Evolutionary conservation across 2,888 invertebrate genomes (phyloP).

Genomic region (Netelia inedita): DNA sequence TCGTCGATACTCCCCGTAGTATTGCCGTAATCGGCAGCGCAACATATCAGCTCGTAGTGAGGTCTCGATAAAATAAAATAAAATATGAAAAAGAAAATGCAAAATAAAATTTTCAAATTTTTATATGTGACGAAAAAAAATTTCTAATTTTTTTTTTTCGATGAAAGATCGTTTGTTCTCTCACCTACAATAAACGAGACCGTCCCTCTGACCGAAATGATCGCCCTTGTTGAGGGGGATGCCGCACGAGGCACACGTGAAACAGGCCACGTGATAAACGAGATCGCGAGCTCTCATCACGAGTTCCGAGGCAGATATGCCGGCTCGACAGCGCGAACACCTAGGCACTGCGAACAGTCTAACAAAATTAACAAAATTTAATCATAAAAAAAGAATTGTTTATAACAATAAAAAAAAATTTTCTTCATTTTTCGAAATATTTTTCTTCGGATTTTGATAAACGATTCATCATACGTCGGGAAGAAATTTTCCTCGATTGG

Average conservation of each 20-base stretch:
- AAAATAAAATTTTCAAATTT: background rate
- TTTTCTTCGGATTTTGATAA: background rate
- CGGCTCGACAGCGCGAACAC: conserved; percentile 94
- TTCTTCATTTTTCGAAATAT: too few relatives aligned
- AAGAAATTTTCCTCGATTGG: background rate
- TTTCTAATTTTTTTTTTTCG: conserved; percentile 3
- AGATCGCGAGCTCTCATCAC: conserved; percentile 96
- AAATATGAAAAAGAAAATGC: background rate
- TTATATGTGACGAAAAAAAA: conserved; percentile 9
- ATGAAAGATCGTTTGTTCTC: conserved; percentile 54
- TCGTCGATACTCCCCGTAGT: conserved; percentile 88
- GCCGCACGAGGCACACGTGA: conserved; percentile 95
- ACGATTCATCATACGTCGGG: background rate
- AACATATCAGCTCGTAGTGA: conserved; percentile 89
- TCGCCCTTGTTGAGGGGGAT: conserved; percentile 94
- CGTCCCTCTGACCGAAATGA: conserved; percentile 95
- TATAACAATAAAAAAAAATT: too few relatives aligned
- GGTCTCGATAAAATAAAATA: conserved; percentile 84
- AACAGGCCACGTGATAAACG: conserved; percentile 96
- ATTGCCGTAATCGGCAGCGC: conserved; percentile 86
- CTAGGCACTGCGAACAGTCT: conserved; percentile 95
- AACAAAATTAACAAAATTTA: conserved; percentile 70
- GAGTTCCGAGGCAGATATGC: conserved; percentile 94
- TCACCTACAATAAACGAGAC: conserved; percentile 90
- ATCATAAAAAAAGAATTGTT: background rate